Base-by-base conservation (phyloP, 2,113 vertebrate species). In the Furnarius figulus region DNA sequence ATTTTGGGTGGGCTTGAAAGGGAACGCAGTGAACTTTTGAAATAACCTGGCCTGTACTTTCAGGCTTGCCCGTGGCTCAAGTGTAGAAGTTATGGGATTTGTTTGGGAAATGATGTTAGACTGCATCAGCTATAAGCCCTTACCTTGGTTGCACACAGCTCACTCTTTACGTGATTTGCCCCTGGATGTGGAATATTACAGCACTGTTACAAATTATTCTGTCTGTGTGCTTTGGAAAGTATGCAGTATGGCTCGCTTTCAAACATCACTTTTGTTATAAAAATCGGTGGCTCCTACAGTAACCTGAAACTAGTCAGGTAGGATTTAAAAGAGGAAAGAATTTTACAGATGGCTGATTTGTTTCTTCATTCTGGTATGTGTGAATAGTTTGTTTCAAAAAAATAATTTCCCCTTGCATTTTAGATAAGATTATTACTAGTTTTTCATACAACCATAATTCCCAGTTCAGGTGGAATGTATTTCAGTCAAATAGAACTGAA, bases 231-330 rank as follows among this genome's bases (percentile, higher is more conserved):
- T 95, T 89, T 92, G 91, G 87, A 78, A 93, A 84, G 49, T 42
- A 84, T 78, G 89, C 66, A 67, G 24, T 17, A 44, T 68, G 84
- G 89, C 52, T 89, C 6, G 1, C 87, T 97, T 92, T 93, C 91
- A 95, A 90, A 50, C 55, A 52, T 50, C 22, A 5, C 40, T 84
- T 80, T 59, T 84, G 35, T 80, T 78, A 52, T 81, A 90, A 86
- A 94, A 74, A 88, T 71, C 87, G 84, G 52, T 52, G 76, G 52
- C 65, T 97, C 35, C 88, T 92, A 75, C 37, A 35, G n/a, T 61
- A 88, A 93, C 88, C 79, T 90, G 72, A 93, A 95, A 71, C 68
- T 49, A 74, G 24, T 72, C 77, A 94, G 89, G 84, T 89, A 75
- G 37, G 40, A 61, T 87, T 85, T 87, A 58, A 93, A 65, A 5